phyloP scores from a whole-genome alignment of 2,113 vertebrate species.

The Silurus glanis region DNA sequence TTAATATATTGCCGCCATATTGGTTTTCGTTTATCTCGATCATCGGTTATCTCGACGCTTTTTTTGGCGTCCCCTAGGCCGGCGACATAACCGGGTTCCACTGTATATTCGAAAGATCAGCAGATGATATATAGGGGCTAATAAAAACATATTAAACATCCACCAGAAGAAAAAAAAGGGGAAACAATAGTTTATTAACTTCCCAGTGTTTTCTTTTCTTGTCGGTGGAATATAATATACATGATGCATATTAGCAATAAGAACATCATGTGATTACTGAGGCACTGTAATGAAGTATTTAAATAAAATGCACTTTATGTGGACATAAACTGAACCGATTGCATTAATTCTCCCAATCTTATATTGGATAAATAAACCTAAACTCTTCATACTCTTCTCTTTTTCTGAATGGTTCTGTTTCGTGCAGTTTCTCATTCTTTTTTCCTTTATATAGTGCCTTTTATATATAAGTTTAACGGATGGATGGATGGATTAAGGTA shows the following conservation, averaged over 20 bases:
- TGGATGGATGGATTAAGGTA: no score
- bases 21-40: no score
- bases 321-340: slow-evolving; percentile 52
- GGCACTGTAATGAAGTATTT: background rate
- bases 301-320: slow-evolving; percentile 23
- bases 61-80: no score
- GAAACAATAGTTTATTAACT: background rate
- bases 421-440: background rate
- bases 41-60: no score
- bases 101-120: background rate
- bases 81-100: no score
- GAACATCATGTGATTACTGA: background rate
- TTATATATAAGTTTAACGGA: background rate
- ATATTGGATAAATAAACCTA: background rate
- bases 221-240: background rate
- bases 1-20: no score
- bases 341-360: background rate
- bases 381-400: background rate
- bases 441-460: background rate
- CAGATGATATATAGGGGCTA: background rate
- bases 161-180: background rate
- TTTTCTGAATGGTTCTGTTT: background rate
- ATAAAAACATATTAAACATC: background rate
- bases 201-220: background rate
- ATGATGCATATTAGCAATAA: slow-evolving; percentile 25